Conservation (phyloP, 2,888 invertebrate genomes). For the Chironomus riparius region DNA sequence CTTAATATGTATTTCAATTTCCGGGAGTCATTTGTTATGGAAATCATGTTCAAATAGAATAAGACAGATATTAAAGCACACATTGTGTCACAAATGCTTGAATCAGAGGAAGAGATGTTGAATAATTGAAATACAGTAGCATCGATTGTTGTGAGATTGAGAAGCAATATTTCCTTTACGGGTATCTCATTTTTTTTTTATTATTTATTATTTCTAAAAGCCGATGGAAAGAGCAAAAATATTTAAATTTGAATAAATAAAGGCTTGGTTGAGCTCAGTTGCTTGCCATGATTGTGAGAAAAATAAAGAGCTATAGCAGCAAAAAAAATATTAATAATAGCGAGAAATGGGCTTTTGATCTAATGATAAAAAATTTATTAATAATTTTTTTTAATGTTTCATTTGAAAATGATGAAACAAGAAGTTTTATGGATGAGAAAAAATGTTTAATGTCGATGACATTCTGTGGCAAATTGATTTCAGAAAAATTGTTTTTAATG, state of each 20-base stretch:
- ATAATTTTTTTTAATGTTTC: no score
- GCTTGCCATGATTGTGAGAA: no score
- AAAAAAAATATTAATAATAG: no score
- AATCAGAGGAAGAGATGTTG: neutral
- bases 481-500: no score
- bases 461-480: no score
- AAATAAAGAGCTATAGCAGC: no score
- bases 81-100: neutral
- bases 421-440: no score
- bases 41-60: constrained; percentile 17
- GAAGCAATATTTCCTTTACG: constrained; percentile 16
- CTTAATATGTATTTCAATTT: constrained; percentile 23
- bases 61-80: neutral
- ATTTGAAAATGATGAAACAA: no score
- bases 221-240: neutral
- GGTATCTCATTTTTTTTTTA: neutral
- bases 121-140: constrained; percentile 24
- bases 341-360: no score
- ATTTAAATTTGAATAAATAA: constrained; percentile 23
- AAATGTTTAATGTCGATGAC: no score
- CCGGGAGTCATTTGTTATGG: constrained; percentile 28
- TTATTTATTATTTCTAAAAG: neutral
- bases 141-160: constrained; percentile 17
- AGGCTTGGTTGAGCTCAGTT: constrained; percentile 8
- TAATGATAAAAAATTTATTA: no score